Percentiles rank a stretch among this genome's conserved stretches.
Conservation (phyloP, 2,113 vertebrate genomes). For the rabbit (Oryctolagus cuniculus) region DNA sequence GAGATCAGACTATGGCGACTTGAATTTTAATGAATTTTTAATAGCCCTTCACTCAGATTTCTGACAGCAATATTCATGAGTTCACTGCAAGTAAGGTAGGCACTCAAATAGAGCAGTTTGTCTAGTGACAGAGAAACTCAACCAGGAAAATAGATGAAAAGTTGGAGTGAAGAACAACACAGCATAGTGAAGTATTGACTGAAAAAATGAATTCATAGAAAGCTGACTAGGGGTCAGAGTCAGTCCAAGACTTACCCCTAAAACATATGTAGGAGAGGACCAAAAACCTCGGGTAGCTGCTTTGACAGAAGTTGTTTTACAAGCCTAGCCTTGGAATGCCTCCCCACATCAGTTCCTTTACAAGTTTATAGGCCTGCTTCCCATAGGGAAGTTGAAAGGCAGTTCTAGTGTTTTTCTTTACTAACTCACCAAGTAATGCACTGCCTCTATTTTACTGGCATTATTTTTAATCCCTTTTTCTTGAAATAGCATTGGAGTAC, state of each 20-base stretch:
- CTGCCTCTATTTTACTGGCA: slow-evolving; percentile 51
- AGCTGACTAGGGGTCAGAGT: not conserved
- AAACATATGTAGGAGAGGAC: slow-evolving; percentile 30
- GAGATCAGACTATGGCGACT: not conserved
- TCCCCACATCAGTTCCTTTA: not conserved
- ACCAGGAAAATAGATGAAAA: slow-evolving; percentile 49
- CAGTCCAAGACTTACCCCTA: slow-evolving; percentile 39
- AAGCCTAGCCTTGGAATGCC: slow-evolving; percentile 54
- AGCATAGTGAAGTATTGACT: not conserved
- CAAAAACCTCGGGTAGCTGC: slow-evolving; percentile 45
- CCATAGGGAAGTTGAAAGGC: slow-evolving; percentile 64
- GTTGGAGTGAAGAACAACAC: slow-evolving; percentile 16
- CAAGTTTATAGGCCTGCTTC: slow-evolving; percentile 69
- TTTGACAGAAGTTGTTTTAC: slow-evolving; percentile 58
- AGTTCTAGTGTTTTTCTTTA: slow-evolving; percentile 72
- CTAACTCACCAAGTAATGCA: slow-evolving; percentile 47
- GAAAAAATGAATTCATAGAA: slow-evolving; percentile 63
- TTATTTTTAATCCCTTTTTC: slow-evolving; percentile 70
- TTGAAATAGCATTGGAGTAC: slow-evolving; percentile 55
- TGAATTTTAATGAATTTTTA: slow-evolving; percentile 60
- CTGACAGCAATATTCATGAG: slow-evolving; percentile 46
- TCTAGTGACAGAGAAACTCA: slow-evolving; percentile 59
- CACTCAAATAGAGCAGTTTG: slow-evolving; percentile 30
- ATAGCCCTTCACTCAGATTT: slow-evolving; percentile 43
- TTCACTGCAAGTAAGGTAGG: not conserved